Percentiles rank a stretch among this genome's conserved stretches.
Conservation (phyloP, 2,113 vertebrate species). For the Pluvianellus socialis region DNA sequence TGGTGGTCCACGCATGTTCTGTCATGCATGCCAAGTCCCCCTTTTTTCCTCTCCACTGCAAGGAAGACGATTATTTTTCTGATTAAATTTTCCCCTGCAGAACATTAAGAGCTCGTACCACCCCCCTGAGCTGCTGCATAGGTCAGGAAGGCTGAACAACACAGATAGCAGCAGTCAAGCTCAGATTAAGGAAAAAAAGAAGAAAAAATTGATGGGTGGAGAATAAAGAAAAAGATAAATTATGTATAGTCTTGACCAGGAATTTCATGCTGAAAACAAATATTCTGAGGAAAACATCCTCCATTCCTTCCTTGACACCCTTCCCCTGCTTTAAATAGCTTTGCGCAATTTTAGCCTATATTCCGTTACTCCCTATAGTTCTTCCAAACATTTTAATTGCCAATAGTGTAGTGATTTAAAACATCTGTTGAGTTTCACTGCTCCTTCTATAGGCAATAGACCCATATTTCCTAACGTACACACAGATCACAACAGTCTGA, state of each 20-base stretch:
- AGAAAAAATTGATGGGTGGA: background rate
- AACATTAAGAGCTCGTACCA: conserved; percentile 72
- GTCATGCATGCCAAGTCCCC: conserved; percentile 54
- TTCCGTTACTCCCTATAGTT: background rate
- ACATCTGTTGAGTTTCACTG: background rate
- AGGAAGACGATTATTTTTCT: conserved; percentile 80
- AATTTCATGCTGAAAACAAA: conserved; percentile 18
- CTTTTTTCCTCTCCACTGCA: conserved; percentile 37
- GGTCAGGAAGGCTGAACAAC: background rate
- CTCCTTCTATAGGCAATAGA: background rate
- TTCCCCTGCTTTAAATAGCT: background rate
- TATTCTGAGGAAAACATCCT: background rate
- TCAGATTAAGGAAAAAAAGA: background rate
- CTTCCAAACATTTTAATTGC: background rate
- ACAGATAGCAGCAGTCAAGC: background rate
- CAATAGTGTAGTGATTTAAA: background rate
- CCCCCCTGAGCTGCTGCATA: background rate
- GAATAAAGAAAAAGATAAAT: background rate
- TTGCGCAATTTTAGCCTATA: background rate
- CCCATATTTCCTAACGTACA: background rate
- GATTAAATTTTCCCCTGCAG: conserved; percentile 77
- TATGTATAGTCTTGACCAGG: background rate
- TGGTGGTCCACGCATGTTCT: conserved; percentile 75
- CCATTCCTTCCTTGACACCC: background rate
- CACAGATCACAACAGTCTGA: background rate